Percentiles rank a stretch among this genome's conserved stretches.
Evolutionary conservation across 2,113 vertebrate species (phyloP).

Genomic region (Chloropsis hardwickii): DNA sequence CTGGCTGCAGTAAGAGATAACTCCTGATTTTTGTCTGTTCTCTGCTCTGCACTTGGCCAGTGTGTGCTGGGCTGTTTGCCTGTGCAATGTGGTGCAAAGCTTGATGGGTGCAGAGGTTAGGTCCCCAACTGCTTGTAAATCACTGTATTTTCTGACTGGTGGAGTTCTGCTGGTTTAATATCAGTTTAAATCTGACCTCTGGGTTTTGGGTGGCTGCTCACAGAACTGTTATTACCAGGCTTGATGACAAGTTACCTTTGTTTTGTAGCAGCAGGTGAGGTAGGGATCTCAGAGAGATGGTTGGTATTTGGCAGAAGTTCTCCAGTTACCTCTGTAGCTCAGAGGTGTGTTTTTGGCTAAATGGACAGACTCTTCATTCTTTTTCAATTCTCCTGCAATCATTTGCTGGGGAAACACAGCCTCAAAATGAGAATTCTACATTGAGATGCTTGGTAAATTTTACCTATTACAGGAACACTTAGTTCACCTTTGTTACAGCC

Average conservation of each 20-base stretch:
- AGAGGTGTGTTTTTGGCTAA: neutral
- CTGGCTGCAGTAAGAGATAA: neutral
- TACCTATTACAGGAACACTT: neutral
- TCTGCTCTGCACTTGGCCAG: neutral
- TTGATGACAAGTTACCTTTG: neutral
- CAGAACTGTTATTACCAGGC: neutral
- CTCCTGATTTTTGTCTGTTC: neutral
- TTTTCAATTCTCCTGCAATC: neutral
- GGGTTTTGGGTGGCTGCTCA: neutral
- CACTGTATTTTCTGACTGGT: neutral
- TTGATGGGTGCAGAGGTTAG: neutral
- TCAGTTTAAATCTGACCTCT: neutral
- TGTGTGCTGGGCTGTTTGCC: neutral
- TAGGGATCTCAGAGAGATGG: neutral
- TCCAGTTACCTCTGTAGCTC: neutral
- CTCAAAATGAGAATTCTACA: neutral
- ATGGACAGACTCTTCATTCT: neutral
- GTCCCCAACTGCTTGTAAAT: neutral
- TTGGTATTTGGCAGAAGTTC: neutral
- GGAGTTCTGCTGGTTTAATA: neutral
- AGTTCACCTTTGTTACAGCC: neutral
- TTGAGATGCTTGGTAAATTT: neutral
- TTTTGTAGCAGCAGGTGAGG: neutral
- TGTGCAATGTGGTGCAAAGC: neutral
- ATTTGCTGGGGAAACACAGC: neutral